Evolutionary conservation across 2,113 vertebrate genomes (phyloP), one percentile per base, ranked within the genome.

Genomic region (Zosterops borbonicus): DNA sequence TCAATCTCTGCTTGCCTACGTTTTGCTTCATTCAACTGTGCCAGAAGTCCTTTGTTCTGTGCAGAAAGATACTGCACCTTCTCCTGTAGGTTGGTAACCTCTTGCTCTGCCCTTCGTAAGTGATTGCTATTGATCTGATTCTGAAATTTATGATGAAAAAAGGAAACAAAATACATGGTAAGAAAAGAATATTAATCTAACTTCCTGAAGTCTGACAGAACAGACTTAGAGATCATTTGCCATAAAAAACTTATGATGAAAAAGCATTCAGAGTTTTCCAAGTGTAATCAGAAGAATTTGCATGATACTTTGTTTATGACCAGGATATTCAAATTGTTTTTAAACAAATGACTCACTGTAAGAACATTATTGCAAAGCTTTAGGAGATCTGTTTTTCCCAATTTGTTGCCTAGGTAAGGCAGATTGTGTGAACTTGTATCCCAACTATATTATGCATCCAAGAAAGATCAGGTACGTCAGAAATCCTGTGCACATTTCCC

Each of bases 41-140:
- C 87, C 65, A 98, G 96, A 9, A 99, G 97, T 77, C 98, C 98
- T 97, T 99, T 99, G 94, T 99, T 99, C 96, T 99, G 99, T 12
- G 91, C 87, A 15, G 98, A 98, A 96, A 99, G 98, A 74, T 97
- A 97, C 62, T 99, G 98, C 82, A 99, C 96, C 9, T 98, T 98
- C 56, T 98, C 98, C 83, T 99, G 98, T 8, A 99, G 96, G 81
- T 69, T 97, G 77, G 82, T 92, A 18, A 97, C 96, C 75, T 99
- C 99, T 95, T 98, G 98, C 92, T 99, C 99, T 4, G 99, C 99
- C 89, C 99, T 98, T 80, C 98, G 97, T 93, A 99, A 97, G 77
- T 99, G 99, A 95, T 99, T 99, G 93, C 98, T 98, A 70, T 99
- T 99, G 94, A 99, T 99, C 96, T 99, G 99, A 97, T 98, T 99